Percentiles rank a stretch among this genome's conserved stretches.
Conservation (phyloP, 2,888 invertebrate species). For the Suillia variegata region DNA sequence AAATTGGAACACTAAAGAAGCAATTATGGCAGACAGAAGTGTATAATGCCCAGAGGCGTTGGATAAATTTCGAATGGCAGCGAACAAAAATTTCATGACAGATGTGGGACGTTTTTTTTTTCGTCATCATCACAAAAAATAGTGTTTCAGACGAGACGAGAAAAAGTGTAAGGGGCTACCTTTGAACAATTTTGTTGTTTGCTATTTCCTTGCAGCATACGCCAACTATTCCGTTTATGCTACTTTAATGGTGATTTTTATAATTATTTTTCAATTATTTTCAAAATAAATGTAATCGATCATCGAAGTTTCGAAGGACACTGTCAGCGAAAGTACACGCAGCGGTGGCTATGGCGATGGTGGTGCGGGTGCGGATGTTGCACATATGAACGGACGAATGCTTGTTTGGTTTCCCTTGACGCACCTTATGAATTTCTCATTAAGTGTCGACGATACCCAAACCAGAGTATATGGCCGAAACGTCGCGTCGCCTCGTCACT, state of each 20-base stretch:
- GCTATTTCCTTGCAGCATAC: neutral
- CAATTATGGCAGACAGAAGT: slow-evolving; percentile 20
- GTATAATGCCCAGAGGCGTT: slow-evolving; percentile 16
- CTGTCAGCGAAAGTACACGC: neutral
- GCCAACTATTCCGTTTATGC: slow-evolving; percentile 8
- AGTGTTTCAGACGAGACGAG: neutral
- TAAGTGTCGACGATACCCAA: slow-evolving; percentile 27
- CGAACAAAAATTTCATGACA: slow-evolving; percentile 25
- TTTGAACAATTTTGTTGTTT: too few relatives aligned
- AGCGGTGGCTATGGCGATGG: neutral
- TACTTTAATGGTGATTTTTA: neutral
- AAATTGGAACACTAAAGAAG: slow-evolving; percentile 25
- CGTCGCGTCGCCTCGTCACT: slow-evolving; percentile 5
- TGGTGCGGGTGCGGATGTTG: neutral
- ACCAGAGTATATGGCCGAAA: neutral
- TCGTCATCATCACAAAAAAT: neutral
- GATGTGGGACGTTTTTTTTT: slow-evolving; percentile 22
- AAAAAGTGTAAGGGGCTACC: neutral
- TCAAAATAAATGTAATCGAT: slow-evolving; percentile 53
- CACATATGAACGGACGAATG: neutral
- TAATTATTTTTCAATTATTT: slow-evolving; percentile 53
- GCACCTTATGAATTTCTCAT: slow-evolving; percentile 32
- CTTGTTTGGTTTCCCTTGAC: slow-evolving; percentile 19
- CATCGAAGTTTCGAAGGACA: slow-evolving; percentile 19
- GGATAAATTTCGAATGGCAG: slow-evolving; percentile 6